phyloP scores from a whole-genome alignment of 1,140 invertebrate genomes.

The Penaeus chinensis region DNA sequence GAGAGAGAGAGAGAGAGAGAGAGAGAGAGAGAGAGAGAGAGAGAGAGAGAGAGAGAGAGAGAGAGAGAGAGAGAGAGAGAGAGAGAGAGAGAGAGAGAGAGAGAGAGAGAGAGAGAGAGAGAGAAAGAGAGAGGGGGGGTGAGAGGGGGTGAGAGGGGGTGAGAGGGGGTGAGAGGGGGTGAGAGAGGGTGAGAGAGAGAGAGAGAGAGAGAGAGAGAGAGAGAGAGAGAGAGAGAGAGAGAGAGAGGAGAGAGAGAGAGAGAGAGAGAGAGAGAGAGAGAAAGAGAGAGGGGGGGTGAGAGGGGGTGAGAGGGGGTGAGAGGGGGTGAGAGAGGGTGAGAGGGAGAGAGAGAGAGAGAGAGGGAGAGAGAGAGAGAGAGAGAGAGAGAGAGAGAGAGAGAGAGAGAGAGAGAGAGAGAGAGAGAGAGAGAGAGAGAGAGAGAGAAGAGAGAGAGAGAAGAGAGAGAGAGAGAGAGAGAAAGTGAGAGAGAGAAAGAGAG shows the following conservation, averaged over 20 bases:
- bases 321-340: too few relatives aligned
- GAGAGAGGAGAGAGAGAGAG: neutral
- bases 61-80: neutral
- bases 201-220: too few relatives aligned
- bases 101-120: neutral
- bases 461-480: too few relatives aligned
- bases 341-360: too few relatives aligned
- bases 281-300: neutral
- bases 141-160: neutral
- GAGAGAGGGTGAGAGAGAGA: too few relatives aligned
- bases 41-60: neutral
- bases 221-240: neutral
- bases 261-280: neutral
- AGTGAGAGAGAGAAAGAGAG: too few relatives aligned
- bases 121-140: neutral
- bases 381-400: too few relatives aligned
- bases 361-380: too few relatives aligned
- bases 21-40: neutral
- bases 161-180: too few relatives aligned
- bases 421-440: too few relatives aligned
- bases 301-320: neutral
- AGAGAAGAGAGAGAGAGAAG: too few relatives aligned
- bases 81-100: neutral
- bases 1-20: conserved; percentile 12
- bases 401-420: too few relatives aligned